Conservation (phyloP, 2,888 invertebrate species). For the Flexamia atlantica region DNA sequence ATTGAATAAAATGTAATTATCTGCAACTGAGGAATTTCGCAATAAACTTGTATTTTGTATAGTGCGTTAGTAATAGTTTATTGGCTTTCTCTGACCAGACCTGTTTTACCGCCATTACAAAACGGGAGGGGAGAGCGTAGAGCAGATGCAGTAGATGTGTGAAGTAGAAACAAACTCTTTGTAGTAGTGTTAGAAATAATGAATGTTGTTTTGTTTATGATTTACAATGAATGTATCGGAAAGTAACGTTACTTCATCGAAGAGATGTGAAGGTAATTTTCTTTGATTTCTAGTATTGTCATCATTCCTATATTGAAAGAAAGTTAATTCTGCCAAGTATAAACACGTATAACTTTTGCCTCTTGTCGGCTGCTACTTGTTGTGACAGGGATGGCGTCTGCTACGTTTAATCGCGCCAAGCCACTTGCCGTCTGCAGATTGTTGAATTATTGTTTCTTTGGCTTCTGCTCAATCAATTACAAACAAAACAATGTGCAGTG, state of each 20-base stretch:
- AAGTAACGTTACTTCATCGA: background rate
- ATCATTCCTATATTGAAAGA: background rate
- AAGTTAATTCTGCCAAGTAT: background rate
- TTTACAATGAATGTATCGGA: slow-evolving; percentile 35
- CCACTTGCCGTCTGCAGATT: slow-evolving; percentile 60
- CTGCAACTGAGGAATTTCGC: too few relatives aligned
- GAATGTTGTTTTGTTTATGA: slow-evolving; percentile 39
- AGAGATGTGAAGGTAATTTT: background rate
- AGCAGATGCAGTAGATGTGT: background rate
- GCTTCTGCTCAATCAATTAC: slow-evolving; percentile 4
- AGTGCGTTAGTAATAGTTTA: background rate
- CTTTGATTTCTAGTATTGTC: background rate
- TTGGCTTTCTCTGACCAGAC: slow-evolving; percentile 5
- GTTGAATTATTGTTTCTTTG: background rate
- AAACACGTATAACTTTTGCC: background rate
- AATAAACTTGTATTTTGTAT: too few relatives aligned
- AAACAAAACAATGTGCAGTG: background rate
- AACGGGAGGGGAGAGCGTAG: background rate
- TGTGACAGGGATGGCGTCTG: slow-evolving; percentile 75
- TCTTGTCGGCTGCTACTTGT: slow-evolving; percentile 73
- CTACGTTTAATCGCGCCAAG: slow-evolving; percentile 71
- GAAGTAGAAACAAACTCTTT: slow-evolving; percentile 23
- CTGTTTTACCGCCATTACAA: slow-evolving; percentile 36
- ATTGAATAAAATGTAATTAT: too few relatives aligned
- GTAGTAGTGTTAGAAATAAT: slow-evolving; percentile 47